Base-by-base conservation (phyloP, 2,113 vertebrate genomes). In the Morone chrysops region DNA sequence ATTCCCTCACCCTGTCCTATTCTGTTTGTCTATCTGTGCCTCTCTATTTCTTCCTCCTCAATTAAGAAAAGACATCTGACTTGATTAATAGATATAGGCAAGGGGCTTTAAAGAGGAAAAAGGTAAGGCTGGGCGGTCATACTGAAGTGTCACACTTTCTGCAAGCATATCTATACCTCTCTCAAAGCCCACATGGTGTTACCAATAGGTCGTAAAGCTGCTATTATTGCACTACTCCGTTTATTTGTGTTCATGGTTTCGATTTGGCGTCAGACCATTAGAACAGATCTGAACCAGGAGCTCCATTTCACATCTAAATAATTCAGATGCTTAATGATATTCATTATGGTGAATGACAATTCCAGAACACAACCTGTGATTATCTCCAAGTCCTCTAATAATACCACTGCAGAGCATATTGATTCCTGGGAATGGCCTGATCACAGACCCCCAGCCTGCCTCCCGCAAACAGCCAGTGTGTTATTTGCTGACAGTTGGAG, bases 321-420 rank as follows among this genome's bases (percentile, higher is more conserved):
- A 91, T 90, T 89, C 66, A 76, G 36, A 62, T 47, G 72, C 81
- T 87, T 91, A 81, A 92, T 89, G 78, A 75, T 87, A 70, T 83
- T 93, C 89, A 91, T 92, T 89, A 91, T 72, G 25, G 70, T 45
- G 57, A 89, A 81, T 60, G 77, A 50, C 68, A 76, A 53, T 90
- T 90, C 90, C 72, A 72, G 61, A 80, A 54, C 54, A 60, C 68
- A 88, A 86, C 74, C 89, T 75, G 75, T 91, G 91, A 92, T 90
- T 82, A 90, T 84, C 83, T 92, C 71, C 61, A 36, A 70, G 75
- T 70, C 40, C 68, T 87, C 62, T 80, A 80, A 85, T 91, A 89
- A 83, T 75, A 80, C 83, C 86, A 50, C 84, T 79, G 82, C 80
- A 78, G 83, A 87, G 73, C 48, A 74, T 84, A 91, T 92, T 90